Conservation (phyloP, 2,888 invertebrate species). For the Brachycybe producta region DNA sequence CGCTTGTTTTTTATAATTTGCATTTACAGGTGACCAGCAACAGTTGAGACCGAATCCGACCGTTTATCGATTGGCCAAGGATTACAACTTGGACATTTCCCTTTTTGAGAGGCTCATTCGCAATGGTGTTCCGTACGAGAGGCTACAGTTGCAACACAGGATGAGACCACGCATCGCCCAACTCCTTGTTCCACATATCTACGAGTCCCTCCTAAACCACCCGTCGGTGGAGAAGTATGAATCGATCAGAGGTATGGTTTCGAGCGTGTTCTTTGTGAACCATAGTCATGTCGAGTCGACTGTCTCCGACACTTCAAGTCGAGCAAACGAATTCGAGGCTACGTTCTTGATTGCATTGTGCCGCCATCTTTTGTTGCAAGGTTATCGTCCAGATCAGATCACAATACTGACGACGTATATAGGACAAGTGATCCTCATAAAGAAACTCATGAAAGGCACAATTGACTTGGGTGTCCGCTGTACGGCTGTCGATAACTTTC, state of each 20-base stretch:
- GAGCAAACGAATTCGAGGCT: conserved; percentile 51
- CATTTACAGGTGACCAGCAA: conserved; percentile 55
- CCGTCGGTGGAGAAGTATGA: conserved; percentile 44
- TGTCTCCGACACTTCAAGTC: conserved; percentile 36
- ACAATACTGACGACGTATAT: conserved; percentile 60
- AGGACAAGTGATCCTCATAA: conserved; percentile 51
- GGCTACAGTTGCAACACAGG: conserved; percentile 53
- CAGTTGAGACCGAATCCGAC: conserved; percentile 62
- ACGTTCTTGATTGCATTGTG: conserved; percentile 48
- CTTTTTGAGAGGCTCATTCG: conserved; percentile 67
- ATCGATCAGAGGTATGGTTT: conserved; percentile 45
- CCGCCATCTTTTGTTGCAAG: conserved; percentile 47
- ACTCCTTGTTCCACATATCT: conserved; percentile 50
- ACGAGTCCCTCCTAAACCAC: conserved; percentile 48
- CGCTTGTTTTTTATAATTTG: too few species aligned
- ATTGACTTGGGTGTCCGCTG: conserved; percentile 44
- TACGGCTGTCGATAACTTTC: conserved; percentile 61
- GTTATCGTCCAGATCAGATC: conserved; percentile 47
- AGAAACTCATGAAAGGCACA: conserved; percentile 30
- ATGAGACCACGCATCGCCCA: conserved; percentile 56
- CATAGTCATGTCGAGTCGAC: conserved; percentile 45
- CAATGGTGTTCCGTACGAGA: conserved; percentile 46
- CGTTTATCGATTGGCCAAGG: conserved; percentile 50
- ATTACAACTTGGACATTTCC: conserved; percentile 58
- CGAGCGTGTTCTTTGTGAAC: conserved; percentile 53